Evolutionary conservation across 2,113 vertebrate genomes (phyloP).

Genomic region (Phylloscopus trochiloides): DNA sequence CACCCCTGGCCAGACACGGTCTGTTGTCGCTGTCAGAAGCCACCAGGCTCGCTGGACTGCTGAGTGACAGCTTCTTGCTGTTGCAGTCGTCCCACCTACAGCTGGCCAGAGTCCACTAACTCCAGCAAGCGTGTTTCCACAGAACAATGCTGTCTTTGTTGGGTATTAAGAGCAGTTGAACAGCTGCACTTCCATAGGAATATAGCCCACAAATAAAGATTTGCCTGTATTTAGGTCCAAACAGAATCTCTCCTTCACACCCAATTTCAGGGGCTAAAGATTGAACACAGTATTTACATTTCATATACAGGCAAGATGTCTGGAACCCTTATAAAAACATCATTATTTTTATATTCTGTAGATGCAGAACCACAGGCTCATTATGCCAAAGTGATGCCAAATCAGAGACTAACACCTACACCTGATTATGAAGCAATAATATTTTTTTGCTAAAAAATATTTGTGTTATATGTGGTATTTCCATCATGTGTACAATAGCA

Average conservation of each 20-base stretch:
- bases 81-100: neutral
- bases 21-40: neutral
- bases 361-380: constrained; percentile 12
- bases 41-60: neutral
- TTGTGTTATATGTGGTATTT: constrained; percentile 42
- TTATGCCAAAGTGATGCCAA: constrained; percentile 37
- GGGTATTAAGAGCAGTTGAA: neutral
- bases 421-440: constrained; percentile 43
- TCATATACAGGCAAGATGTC: constrained; percentile 14
- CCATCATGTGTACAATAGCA: constrained; percentile 13
- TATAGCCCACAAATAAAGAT: constrained; percentile 24
- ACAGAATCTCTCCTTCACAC: constrained; percentile 39
- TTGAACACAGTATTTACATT: constrained; percentile 30
- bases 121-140: fast-evolving
- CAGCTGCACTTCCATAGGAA: constrained; percentile 35
- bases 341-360: constrained; percentile 48
- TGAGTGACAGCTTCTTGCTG: neutral
- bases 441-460: constrained; percentile 22
- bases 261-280: neutral
- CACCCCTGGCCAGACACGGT: neutral
- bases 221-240: constrained; percentile 24
- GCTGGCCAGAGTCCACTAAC: neutral
- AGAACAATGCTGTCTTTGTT: constrained; percentile 53
- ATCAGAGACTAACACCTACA: constrained; percentile 44
- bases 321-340: constrained; percentile 59